A percentile compares a stretch with the other conserved stretches of the same genome.
phyloP scores from a whole-genome alignment of 2,888 invertebrate genomes.

The Apodemia duryi region DNA sequence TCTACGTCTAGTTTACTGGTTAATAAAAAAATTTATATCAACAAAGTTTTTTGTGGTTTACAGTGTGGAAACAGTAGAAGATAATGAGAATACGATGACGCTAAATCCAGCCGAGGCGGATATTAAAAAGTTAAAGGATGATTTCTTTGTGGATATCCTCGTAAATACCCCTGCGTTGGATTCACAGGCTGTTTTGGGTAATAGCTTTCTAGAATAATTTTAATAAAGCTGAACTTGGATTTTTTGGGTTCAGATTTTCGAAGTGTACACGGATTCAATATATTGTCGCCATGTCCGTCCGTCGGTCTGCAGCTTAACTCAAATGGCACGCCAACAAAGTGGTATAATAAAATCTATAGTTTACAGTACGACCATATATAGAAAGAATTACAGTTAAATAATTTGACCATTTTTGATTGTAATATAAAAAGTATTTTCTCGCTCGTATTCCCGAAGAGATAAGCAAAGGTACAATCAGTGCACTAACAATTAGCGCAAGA shows the following conservation, averaged over 20 bases:
- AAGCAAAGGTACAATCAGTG: no score
- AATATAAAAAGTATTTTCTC: no score
- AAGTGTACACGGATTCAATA: neutral
- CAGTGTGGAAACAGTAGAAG: conserved; percentile 55
- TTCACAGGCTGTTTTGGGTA: conserved; percentile 52
- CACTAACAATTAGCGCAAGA: no score
- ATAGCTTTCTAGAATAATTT: conserved; percentile 22
- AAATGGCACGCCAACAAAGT: no score
- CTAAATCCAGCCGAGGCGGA: conserved; percentile 39
- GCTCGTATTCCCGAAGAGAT: no score
- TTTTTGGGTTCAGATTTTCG: neutral
- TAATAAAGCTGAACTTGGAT: no score
- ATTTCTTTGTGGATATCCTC: conserved; percentile 62
- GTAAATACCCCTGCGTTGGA: conserved; percentile 58
- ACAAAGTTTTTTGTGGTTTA: conserved; percentile 12
- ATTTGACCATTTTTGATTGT: no score
- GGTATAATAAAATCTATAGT: no score
- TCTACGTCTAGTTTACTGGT: no score
- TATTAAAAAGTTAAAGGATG: conserved; percentile 58
- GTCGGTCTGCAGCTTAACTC: neutral
- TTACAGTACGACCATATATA: no score
- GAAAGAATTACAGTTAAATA: no score
- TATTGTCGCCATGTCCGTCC: neutral
- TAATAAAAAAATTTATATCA: no score
- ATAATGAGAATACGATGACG: conserved; percentile 42